phyloP scores from a whole-genome alignment of 2,113 vertebrate genomes.

The Camarhynchus parvulus region DNA sequence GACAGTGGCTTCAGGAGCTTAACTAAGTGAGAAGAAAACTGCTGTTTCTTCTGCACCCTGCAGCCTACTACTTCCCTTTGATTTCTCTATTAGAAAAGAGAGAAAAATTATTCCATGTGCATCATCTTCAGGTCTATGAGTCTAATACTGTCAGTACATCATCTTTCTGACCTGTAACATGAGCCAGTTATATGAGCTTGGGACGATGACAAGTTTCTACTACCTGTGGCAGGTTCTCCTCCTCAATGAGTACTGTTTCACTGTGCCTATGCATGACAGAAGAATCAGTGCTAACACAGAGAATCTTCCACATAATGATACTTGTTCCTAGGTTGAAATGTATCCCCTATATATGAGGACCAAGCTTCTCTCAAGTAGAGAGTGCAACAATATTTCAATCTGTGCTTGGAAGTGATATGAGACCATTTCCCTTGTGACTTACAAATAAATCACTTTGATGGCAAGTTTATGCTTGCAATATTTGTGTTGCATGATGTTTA shows the following conservation, averaged over 20 bases:
- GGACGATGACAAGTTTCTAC: neutral
- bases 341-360: neutral
- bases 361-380: neutral
- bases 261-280: neutral
- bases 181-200: neutral
- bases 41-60: neutral
- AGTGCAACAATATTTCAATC: neutral
- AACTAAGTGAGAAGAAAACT: neutral
- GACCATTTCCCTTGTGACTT: constrained; percentile 21
- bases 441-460: constrained; percentile 23
- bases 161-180: neutral
- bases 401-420: neutral
- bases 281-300: neutral
- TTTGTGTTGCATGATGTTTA: constrained; percentile 35
- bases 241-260: neutral
- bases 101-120: neutral
- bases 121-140: neutral
- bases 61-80: neutral
- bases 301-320: neutral
- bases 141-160: neutral
- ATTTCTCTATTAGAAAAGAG: neutral
- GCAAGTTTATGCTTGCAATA: constrained; percentile 27
- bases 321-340: neutral
- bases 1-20: neutral
- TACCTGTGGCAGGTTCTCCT: neutral